phyloP scores from a whole-genome alignment of 2,113 vertebrate genomes.

The Hemicordylus capensis region DNA sequence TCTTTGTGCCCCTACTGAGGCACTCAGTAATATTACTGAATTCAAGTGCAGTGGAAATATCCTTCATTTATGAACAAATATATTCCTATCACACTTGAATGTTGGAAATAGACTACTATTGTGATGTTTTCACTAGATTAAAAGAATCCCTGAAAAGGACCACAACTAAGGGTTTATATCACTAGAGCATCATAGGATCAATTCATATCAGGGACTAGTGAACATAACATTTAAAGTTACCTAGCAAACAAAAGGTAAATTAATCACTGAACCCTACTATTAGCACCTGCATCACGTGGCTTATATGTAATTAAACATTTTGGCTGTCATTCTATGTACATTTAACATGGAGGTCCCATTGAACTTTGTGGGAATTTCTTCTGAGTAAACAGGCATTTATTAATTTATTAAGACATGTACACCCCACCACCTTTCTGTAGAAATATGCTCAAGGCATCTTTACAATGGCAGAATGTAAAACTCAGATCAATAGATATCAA shows the following conservation, averaged over 20 bases:
- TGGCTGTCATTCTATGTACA: background rate
- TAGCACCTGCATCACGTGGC: background rate
- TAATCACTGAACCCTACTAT: background rate
- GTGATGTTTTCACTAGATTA: background rate
- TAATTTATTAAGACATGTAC: too few relatives aligned
- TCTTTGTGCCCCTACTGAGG: background rate
- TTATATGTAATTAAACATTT: background rate
- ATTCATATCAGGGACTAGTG: background rate
- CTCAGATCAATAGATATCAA: too few relatives aligned
- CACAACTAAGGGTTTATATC: background rate
- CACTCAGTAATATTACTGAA: background rate
- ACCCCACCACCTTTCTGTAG: too few relatives aligned
- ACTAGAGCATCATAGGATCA: background rate
- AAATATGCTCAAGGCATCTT: too few relatives aligned
- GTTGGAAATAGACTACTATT: background rate
- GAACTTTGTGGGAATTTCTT: background rate
- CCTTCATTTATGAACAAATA: too few relatives aligned
- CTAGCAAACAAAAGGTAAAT: background rate
- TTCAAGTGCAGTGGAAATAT: background rate
- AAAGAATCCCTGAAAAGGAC: background rate
- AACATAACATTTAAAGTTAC: background rate
- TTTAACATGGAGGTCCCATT: background rate
- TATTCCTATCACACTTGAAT: too few relatives aligned
- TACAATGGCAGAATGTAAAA: too few relatives aligned
- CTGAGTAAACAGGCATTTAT: background rate